A percentile compares a stretch with the other conserved stretches of the same genome.
These are phyloP conservation scores for Trachelus stipa DNA, from an alignment of 2,888 invertebrate species.

Conservation along the genomic window DNA sequence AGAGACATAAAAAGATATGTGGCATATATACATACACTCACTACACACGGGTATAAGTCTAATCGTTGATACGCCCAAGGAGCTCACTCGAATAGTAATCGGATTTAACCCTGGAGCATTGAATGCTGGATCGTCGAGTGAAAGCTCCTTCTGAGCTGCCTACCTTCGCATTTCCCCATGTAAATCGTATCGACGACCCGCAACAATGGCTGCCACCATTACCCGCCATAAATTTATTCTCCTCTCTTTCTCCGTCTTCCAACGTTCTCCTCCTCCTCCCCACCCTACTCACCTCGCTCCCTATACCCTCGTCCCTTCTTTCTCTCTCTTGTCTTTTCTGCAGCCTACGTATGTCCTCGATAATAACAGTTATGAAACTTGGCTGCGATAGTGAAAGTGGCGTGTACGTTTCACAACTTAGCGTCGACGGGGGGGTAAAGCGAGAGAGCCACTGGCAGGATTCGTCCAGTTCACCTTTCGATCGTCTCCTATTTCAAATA, in stretches of 20 bases:
- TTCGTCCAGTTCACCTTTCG: slow-evolving; percentile 6
- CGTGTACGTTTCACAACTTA: slow-evolving; percentile 59
- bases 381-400: slow-evolving; percentile 67
- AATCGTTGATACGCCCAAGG: too few relatives aligned
- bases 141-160: background rate
- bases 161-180: too few relatives aligned
- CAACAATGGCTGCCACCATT: slow-evolving; percentile 16
- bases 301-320: slow-evolving; percentile 22
- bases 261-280: slow-evolving; percentile 9
- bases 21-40: too few relatives aligned
- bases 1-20: too few relatives aligned
- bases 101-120: too few relatives aligned
- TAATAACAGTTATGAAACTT: slow-evolving; percentile 67
- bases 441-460: slow-evolving; percentile 7
- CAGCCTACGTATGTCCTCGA: slow-evolving; percentile 60
- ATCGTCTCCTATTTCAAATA: slow-evolving; percentile 1
- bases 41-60: too few relatives aligned
- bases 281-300: slow-evolving; percentile 26
- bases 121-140: background rate
- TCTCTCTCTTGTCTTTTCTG: slow-evolving; percentile 18
- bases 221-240: background rate
- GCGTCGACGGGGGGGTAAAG: slow-evolving; percentile 33
- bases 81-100: too few relatives aligned
- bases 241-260: slow-evolving; percentile 2
- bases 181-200: background rate